A percentile compares a stretch with the other conserved stretches of the same genome.
phyloP scores from a whole-genome alignment of 2,113 vertebrate genomes.

The Psammodynastes pulverulentus region DNA sequence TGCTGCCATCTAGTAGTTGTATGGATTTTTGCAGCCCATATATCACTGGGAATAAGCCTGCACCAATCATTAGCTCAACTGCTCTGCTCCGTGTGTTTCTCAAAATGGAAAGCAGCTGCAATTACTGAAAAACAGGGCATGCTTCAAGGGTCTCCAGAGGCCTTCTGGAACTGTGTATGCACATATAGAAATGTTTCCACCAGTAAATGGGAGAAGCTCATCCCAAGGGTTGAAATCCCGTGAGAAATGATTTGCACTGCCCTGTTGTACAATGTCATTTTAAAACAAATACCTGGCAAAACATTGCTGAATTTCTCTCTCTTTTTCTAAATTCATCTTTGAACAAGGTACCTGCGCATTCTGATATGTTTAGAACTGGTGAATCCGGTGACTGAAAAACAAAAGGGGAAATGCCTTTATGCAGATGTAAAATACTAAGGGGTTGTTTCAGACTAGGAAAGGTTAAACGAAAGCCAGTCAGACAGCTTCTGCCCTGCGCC shows the following conservation, averaged over 20 bases:
- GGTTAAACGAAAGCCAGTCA: constrained; percentile 34
- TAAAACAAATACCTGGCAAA: not conserved
- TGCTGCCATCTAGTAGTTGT: not conserved
- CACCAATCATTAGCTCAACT: not conserved
- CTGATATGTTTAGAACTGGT: not conserved
- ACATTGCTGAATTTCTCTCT: not conserved
- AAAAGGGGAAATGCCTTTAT: constrained; percentile 14
- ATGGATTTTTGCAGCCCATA: not conserved
- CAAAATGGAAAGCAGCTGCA: not conserved
- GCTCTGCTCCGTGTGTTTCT: not conserved
- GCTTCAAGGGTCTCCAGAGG: not conserved
- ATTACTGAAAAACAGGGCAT: not conserved
- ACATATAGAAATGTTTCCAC: not conserved
- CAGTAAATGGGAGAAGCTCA: not conserved
- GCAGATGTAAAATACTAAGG: constrained; percentile 32
- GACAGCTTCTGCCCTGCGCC: constrained; percentile 39
- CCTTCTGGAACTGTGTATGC: not conserved
- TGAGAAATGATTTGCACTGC: not conserved
- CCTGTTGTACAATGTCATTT: not conserved
- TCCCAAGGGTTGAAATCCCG: not conserved
- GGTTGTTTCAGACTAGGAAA: constrained; percentile 37
- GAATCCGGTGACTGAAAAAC: constrained; percentile 2
- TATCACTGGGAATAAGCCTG: not conserved
- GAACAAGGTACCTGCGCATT: not conserved
- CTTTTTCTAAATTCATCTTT: not conserved